phyloP scores from a whole-genome alignment of 1,140 invertebrate genomes.

The Zaprionus africanus region DNA sequence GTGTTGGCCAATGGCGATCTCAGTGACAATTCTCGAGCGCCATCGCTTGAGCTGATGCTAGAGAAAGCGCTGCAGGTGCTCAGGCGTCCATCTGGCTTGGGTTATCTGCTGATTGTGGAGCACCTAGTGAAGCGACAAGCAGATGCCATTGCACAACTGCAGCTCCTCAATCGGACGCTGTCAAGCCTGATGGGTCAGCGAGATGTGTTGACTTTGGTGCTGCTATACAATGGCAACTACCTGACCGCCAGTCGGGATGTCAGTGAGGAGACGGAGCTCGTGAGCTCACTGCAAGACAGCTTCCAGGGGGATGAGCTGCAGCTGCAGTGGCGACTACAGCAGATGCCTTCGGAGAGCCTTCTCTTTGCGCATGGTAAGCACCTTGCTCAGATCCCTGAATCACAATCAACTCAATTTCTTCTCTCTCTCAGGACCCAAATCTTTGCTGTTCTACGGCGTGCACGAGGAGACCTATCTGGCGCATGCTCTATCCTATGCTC shows the following conservation, averaged over 20 bases:
- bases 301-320: slow-evolving; percentile 13
- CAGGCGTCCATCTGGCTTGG: background rate
- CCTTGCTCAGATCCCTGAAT: background rate
- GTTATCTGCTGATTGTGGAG: slow-evolving; percentile 67
- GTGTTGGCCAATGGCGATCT: slow-evolving; percentile 66
- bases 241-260: slow-evolving; percentile 41
- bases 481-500: slow-evolving; percentile 58
- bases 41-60: slow-evolving; percentile 48
- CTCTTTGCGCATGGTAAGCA: slow-evolving; percentile 63
- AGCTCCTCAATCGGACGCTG: slow-evolving; percentile 53
- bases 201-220: slow-evolving; percentile 50
- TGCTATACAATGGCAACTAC: slow-evolving; percentile 50
- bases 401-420: background rate
- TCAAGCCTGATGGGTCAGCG: background rate
- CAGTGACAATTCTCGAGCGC: slow-evolving; percentile 27
- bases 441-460: slow-evolving; percentile 61
- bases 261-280: slow-evolving; percentile 48
- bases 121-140: slow-evolving; percentile 22
- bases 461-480: slow-evolving; percentile 69
- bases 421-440: slow-evolving; percentile 55
- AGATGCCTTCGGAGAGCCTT: slow-evolving; percentile 53
- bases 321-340: slow-evolving; percentile 33
- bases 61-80: slow-evolving; percentile 54
- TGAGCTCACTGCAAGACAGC: slow-evolving; percentile 29
- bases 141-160: slow-evolving; percentile 19